A percentile compares a stretch with the other conserved stretches of the same genome.
Evolutionary conservation across 64 coral and sea anemone species (phyloP).

Genomic region (Actinia equina): DNA sequence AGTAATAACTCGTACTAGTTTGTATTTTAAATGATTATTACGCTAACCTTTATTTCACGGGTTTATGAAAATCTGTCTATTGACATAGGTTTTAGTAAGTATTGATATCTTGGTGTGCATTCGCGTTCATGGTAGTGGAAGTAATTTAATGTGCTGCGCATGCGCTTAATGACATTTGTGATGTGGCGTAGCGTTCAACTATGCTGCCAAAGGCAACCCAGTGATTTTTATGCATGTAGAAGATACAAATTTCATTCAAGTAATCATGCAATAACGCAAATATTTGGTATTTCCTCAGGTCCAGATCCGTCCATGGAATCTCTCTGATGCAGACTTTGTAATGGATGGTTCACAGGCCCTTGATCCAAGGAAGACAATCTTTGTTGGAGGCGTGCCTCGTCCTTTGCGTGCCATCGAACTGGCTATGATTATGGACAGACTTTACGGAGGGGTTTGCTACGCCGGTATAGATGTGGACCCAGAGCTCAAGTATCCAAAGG

Average conservation of each 20-base stretch:
- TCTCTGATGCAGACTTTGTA: conserved; percentile 96
- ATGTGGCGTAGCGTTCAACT: too few species aligned
- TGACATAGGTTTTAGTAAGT: background rate
- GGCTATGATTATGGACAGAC: conserved; percentile 95
- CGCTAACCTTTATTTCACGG: too few species aligned
- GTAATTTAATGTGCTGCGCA: background rate
- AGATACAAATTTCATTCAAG: too few species aligned
- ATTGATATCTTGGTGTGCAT: background rate
- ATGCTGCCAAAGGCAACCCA: too few species aligned
- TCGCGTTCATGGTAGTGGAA: background rate
- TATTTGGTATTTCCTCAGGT: conserved; percentile 42
- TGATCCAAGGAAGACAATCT: conserved; percentile 97
- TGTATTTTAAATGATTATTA: too few species aligned
- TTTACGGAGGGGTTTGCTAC: conserved; percentile 97
- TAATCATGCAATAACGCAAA: background rate
- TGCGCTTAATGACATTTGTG: background rate
- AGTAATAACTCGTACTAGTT: too few species aligned
- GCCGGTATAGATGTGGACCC: conserved; percentile 99
- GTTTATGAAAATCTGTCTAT: too few species aligned
- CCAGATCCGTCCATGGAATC: conserved; percentile 96
- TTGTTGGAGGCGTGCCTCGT: conserved; percentile 97
- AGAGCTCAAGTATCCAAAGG: conserved; percentile 98
- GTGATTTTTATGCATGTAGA: too few species aligned
- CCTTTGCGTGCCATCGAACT: conserved; percentile 96
- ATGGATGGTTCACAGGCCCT: conserved; percentile 93